A percentile compares a stretch with the other conserved stretches of the same genome.
These are phyloP conservation scores for Corythornis madagascariensis DNA, from an alignment of 2,113 vertebrate species.

Conservation along the genomic window DNA sequence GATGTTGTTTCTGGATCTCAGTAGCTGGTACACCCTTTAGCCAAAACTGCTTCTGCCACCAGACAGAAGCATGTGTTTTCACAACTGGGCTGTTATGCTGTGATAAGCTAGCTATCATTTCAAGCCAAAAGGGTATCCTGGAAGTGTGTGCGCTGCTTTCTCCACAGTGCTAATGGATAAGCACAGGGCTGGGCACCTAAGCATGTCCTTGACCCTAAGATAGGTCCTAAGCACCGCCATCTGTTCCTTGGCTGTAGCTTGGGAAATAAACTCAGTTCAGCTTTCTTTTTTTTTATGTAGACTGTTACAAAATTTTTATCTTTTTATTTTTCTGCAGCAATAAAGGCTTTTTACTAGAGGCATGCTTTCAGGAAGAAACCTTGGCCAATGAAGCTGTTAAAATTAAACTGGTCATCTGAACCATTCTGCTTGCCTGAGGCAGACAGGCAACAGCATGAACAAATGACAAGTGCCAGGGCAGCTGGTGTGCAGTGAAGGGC, in stretches of 20 bases:
- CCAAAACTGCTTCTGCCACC: neutral
- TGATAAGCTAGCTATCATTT: neutral
- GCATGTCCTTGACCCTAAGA: accelerated
- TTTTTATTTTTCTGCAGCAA: neutral
- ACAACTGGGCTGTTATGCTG: neutral
- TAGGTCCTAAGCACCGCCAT: neutral
- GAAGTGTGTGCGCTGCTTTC: neutral
- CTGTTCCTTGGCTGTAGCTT: neutral
- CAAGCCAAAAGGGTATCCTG: neutral
- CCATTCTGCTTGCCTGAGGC: neutral
- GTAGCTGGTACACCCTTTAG: accelerated
- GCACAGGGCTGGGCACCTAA: accelerated
- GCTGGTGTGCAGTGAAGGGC: neutral
- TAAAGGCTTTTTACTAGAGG: neutral
- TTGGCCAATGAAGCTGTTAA: neutral
- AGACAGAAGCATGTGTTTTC: neutral
- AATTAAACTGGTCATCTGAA: neutral
- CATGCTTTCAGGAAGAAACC: neutral
- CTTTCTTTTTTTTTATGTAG: neutral
- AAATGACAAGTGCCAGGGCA: neutral
- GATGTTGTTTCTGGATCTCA: neutral
- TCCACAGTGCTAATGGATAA: neutral
- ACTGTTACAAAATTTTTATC: neutral
- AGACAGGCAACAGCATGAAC: neutral
- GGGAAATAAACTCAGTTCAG: neutral